Evolutionary conservation across 2,888 invertebrate genomes (phyloP).

Genomic region (Phortica magna): DNA sequence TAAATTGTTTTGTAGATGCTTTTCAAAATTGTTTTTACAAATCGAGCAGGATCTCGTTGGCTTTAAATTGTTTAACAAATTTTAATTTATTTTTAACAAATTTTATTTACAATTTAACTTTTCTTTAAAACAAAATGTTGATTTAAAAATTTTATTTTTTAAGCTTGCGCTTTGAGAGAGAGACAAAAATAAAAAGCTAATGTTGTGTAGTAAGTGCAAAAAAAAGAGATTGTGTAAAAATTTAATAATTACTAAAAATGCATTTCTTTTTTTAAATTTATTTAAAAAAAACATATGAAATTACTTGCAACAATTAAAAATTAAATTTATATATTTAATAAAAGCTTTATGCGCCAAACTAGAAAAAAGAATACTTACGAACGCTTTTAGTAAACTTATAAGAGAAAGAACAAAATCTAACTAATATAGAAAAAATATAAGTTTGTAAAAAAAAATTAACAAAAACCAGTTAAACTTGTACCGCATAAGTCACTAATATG

Average conservation of each 20-base stretch:
- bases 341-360: slow-evolving; percentile 69
- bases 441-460: slow-evolving; percentile 42
- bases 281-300: slow-evolving; percentile 54
- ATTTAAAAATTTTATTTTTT: slow-evolving; percentile 42
- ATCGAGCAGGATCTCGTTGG: slow-evolving; percentile 76
- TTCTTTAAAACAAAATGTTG: slow-evolving; percentile 37
- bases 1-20: slow-evolving; percentile 43
- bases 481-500: slow-evolving; percentile 48
- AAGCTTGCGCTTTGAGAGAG: slow-evolving; percentile 38
- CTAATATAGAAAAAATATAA: slow-evolving; percentile 41
- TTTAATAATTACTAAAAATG: slow-evolving; percentile 52
- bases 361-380: slow-evolving; percentile 57
- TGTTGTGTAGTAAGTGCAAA: slow-evolving; percentile 2
- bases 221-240: slow-evolving; percentile 24
- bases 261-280: slow-evolving; percentile 50
- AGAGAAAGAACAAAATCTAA: slow-evolving; percentile 44
- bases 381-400: slow-evolving; percentile 30
- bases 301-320: slow-evolving; percentile 21
- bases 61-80: slow-evolving; percentile 68
- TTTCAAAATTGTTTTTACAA: slow-evolving; percentile 57
- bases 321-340: slow-evolving; percentile 23
- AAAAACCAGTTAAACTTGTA: slow-evolving; percentile 46
- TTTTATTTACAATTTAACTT: slow-evolving; percentile 43
- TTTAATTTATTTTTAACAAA: slow-evolving; percentile 56
- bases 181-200: slow-evolving; percentile 6